phyloP scores from a whole-genome alignment of 1,140 invertebrate genomes.

The Drepana arcuata region DNA sequence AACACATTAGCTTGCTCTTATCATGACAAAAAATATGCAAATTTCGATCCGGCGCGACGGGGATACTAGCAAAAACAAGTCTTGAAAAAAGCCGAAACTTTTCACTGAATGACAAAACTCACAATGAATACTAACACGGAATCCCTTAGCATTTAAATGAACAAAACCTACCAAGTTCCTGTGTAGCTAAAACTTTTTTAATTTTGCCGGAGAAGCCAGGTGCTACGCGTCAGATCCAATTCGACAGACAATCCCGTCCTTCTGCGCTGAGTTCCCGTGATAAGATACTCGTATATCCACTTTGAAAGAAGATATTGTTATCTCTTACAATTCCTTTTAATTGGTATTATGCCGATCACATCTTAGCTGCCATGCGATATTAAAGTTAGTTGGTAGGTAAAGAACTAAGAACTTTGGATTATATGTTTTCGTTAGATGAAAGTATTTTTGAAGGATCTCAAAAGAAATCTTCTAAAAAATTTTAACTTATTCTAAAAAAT shows the following conservation, averaged over 20 bases:
- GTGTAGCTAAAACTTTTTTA: conserved; percentile 61
- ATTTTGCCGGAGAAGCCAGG: conserved; percentile 57
- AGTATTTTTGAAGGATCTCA: too few relatives aligned
- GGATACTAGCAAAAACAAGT: too few relatives aligned
- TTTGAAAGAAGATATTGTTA: conserved; percentile 25
- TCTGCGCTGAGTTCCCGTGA: conserved; percentile 16
- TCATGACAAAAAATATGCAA: conserved; percentile 18
- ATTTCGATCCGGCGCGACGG: conserved; percentile 15
- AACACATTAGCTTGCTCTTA: too few relatives aligned
- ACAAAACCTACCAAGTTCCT: conserved; percentile 39
- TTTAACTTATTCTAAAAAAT: too few relatives aligned
- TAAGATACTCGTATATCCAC: conserved; percentile 22
- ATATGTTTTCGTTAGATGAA: too few relatives aligned
- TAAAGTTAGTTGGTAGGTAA: too few relatives aligned
- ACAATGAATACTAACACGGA: conserved; percentile 52
- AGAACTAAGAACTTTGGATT: too few relatives aligned
- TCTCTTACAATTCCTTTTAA: conserved; percentile 28
- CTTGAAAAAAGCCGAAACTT: conserved; percentile 24
- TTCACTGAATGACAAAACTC: conserved; percentile 53
- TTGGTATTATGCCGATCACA: conserved; percentile 28
- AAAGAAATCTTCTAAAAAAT: too few relatives aligned
- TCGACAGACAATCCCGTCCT: conserved; percentile 41
- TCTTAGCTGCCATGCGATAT: too few relatives aligned
- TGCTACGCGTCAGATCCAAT: conserved; percentile 36
- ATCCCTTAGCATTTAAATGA: conserved; percentile 66